Evolutionary conservation across 2,888 invertebrate species (phyloP).

Genomic region (Lobophora halterata): DNA sequence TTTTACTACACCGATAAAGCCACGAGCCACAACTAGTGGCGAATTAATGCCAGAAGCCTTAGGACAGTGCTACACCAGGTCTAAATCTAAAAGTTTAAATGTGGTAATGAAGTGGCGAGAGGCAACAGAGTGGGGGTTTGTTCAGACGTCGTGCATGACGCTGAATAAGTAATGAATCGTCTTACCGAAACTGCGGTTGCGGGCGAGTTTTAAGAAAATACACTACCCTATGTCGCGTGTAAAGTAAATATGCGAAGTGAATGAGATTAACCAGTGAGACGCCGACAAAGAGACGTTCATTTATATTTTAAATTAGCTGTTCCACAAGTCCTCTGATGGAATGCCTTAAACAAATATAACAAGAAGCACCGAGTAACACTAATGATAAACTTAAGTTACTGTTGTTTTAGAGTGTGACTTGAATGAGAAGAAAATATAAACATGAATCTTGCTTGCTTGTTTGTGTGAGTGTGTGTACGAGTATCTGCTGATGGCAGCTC

Average conservation of each 20-base stretch:
- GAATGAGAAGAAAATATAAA: no score
- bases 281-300: slow-evolving; percentile 5
- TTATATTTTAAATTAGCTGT: slow-evolving; percentile 1
- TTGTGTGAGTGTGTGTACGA: no score
- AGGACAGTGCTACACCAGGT: slow-evolving; percentile 25
- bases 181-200: slow-evolving; percentile 39
- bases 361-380: no score
- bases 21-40: slow-evolving; percentile 1
- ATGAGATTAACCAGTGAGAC: slow-evolving; percentile 17
- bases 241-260: slow-evolving; percentile 34
- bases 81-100: slow-evolving; percentile 56
- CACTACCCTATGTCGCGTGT: slow-evolving; percentile 34
- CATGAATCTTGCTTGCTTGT: no score
- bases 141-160: slow-evolving; percentile 56
- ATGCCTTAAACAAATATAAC: no score
- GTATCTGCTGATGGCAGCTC: no score
- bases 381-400: no score
- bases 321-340: neutral
- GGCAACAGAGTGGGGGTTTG: slow-evolving; percentile 41
- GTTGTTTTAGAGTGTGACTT: no score
- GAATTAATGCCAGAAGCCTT: slow-evolving; percentile 5
- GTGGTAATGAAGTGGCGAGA: slow-evolving; percentile 60
- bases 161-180: slow-evolving; percentile 64
- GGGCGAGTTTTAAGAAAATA: slow-evolving; percentile 46
- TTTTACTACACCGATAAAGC: no score